Evolutionary conservation across 2,888 invertebrate species (phyloP).

Genomic region (Mallateleia sp.): DNA sequence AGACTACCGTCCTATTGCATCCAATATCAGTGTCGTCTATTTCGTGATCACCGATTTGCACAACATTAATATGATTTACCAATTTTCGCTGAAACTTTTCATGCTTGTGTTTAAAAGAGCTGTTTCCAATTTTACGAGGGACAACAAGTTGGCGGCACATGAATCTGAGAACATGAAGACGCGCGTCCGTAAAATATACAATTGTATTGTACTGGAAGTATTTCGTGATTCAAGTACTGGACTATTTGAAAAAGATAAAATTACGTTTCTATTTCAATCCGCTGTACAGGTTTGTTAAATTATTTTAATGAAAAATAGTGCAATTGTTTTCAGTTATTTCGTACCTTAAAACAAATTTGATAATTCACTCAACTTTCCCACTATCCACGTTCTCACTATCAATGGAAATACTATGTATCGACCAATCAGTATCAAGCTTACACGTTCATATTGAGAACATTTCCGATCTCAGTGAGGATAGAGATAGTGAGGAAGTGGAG

Average conservation of each 20-base stretch:
- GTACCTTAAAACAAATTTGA: too few relatives aligned
- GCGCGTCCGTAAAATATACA: not conserved
- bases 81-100: conserved; percentile 98
- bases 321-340: too few relatives aligned
- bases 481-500: too few relatives aligned
- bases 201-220: conserved; percentile 88
- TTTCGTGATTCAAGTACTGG: conserved; percentile 97
- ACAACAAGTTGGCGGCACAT: not conserved
- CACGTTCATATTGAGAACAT: too few relatives aligned
- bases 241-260: conserved; percentile 97
- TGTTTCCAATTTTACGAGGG: conserved; percentile 90
- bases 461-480: too few relatives aligned
- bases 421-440: too few relatives aligned
- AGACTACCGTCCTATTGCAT: conserved; percentile 96
- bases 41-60: conserved; percentile 97
- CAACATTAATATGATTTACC: conserved; percentile 98
- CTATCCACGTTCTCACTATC: too few relatives aligned
- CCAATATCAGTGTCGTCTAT: conserved; percentile 96
- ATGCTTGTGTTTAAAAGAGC: conserved; percentile 97
- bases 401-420: too few relatives aligned
- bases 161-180: not conserved
- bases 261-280: conserved; percentile 97
- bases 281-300: conserved; percentile 92
- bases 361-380: too few relatives aligned
- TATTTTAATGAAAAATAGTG: not conserved